Evolutionary conservation across 2,888 invertebrate species (phyloP).

Genomic region (Apamea anceps): DNA sequence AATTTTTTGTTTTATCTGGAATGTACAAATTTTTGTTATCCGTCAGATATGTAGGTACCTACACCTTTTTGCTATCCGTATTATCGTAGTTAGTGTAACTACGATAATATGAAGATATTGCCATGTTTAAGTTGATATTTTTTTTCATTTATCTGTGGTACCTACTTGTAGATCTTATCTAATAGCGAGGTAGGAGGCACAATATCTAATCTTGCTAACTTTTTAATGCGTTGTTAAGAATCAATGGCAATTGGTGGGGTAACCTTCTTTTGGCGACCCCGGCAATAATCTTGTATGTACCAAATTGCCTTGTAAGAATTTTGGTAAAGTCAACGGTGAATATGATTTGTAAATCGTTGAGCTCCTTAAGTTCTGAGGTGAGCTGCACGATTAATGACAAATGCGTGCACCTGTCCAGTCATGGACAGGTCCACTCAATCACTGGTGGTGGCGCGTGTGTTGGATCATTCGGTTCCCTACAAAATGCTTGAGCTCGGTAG

Average conservation of each 20-base stretch:
- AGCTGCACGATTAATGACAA: too few relatives aligned
- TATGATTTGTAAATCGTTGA: too few relatives aligned
- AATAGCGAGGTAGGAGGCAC: background rate
- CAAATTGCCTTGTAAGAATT: background rate
- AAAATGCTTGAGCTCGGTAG: too few relatives aligned
- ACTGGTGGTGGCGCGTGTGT: too few relatives aligned
- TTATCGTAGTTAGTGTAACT: background rate
- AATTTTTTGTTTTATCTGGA: background rate
- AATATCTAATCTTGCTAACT: constrained; percentile 22
- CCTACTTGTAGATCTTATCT: constrained; percentile 13
- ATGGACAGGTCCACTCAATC: too few relatives aligned
- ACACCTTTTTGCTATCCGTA: too few relatives aligned
- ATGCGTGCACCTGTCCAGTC: too few relatives aligned
- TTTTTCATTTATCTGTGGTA: constrained; percentile 6
- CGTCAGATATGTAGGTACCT: too few relatives aligned
- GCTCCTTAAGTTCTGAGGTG: too few relatives aligned
- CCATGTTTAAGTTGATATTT: constrained; percentile 14
- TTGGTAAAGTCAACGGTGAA: too few relatives aligned
- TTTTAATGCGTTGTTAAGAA: constrained; percentile 1
- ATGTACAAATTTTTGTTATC: background rate
- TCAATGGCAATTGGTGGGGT: constrained; percentile 8
- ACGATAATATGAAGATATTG: background rate
- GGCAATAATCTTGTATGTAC: background rate
- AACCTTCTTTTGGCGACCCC: background rate
- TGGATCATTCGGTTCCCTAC: too few relatives aligned